Evolutionary conservation across 2,888 invertebrate species (phyloP).

Genomic region (Steinernema carpocapsae): DNA sequence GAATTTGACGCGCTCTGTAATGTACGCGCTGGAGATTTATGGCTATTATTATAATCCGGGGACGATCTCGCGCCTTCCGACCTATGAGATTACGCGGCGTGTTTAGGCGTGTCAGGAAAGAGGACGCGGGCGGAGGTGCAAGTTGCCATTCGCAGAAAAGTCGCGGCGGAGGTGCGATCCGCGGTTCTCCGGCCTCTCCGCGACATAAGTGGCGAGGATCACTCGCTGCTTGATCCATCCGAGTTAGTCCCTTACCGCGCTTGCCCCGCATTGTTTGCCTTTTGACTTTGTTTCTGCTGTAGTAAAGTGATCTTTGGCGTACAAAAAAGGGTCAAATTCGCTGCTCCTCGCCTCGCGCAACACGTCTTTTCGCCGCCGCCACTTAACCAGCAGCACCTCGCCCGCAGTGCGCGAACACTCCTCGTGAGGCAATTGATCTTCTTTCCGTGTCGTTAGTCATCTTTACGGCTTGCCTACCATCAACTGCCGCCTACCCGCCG

Average conservation of each 20-base stretch:
- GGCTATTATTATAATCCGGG: conserved; percentile 27
- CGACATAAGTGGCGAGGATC: not conserved
- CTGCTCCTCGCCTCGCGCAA: not conserved
- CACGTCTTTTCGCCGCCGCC: conserved; percentile 16
- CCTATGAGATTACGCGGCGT: not conserved
- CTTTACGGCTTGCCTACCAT: conserved; percentile 32
- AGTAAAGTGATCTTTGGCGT: not conserved
- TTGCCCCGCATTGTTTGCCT: conserved; percentile 18
- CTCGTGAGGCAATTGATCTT: conserved; percentile 33
- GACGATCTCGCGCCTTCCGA: conserved; percentile 21
- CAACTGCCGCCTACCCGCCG: conserved; percentile 28
- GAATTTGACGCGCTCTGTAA: not conserved
- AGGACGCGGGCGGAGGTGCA: no score
- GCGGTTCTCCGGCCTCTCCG: not conserved
- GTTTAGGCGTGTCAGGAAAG: not conserved
- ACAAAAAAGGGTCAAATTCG: conserved; percentile 16
- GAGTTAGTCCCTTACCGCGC: not conserved
- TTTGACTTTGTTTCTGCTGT: conserved; percentile 23
- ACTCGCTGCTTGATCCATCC: no score
- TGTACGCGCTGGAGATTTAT: conserved; percentile 19
- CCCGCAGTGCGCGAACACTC: conserved; percentile 25
- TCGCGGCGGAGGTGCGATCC: no score
- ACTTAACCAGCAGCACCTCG: no score
- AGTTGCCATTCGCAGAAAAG: no score
- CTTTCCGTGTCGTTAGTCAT: conserved; percentile 34